These are phyloP conservation scores for Echiichthys vipera DNA, from an alignment of 2,797 vertebrate species.

Conservation along the genomic window DNA sequence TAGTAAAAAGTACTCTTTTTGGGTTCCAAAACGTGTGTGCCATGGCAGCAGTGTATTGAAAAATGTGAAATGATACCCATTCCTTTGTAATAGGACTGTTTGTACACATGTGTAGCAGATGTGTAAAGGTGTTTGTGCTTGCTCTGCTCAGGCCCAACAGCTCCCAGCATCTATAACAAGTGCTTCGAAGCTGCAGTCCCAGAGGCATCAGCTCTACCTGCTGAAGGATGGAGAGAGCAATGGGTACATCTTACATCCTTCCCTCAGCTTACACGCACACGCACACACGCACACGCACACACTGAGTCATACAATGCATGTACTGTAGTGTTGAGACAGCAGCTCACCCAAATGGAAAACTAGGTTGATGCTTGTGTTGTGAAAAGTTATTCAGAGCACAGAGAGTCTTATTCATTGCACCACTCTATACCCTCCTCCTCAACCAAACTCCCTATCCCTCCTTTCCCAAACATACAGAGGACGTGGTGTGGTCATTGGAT, in stretches of 20 bases:
- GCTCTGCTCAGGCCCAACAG: constrained; percentile 86
- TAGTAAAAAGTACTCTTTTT: background rate
- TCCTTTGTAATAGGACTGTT: background rate
- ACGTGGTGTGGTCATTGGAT: constrained; percentile 86
- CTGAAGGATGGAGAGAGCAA: constrained; percentile 88
- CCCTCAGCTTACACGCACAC: background rate
- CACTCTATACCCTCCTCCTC: background rate
- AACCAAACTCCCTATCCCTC: background rate
- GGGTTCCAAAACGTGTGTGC: background rate
- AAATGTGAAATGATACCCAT: too few relatives aligned
- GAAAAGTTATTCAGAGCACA: constrained; percentile 7
- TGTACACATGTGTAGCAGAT: too few relatives aligned
- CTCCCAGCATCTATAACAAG: constrained; percentile 91
- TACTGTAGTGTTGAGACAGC: constrained; percentile 10
- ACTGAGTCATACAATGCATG: constrained; percentile 10
- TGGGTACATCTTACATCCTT: constrained; percentile 74
- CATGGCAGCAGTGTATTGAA: background rate
- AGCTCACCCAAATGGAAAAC: constrained; percentile 15
- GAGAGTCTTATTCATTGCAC: background rate
- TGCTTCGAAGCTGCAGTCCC: constrained; percentile 89
- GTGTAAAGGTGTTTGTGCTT: background rate
- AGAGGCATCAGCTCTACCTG: constrained; percentile 91
- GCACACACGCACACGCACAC: constrained; percentile 4
- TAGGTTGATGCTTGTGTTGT: background rate
- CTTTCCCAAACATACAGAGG: constrained; percentile 66